Percentiles rank a stretch among this genome's conserved stretches.
These are phyloP conservation scores for Scyliorhinus canicula DNA, from an alignment of 2,797 vertebrate species.

Conservation along the genomic window DNA sequence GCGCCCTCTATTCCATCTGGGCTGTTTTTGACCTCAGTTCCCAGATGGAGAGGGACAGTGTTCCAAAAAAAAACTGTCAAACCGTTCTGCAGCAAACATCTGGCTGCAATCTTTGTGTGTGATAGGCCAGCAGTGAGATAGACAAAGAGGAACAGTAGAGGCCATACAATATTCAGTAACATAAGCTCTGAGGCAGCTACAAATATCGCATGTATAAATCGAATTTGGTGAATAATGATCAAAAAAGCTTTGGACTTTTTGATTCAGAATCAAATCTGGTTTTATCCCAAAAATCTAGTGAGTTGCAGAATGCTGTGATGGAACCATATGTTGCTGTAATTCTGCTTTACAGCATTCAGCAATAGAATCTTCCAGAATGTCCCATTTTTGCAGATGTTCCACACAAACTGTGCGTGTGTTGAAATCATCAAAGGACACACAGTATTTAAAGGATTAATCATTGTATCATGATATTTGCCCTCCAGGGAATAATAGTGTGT, in stretches of 20 bases:
- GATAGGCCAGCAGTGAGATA: background rate
- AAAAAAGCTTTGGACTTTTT: background rate
- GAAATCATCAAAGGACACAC: background rate
- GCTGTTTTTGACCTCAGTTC: background rate
- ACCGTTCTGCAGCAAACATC: background rate
- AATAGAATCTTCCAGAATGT: conserved; percentile 12
- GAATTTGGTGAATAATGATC: background rate
- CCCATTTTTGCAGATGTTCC: conserved; percentile 27
- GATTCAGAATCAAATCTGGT: background rate
- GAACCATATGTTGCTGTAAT: conserved; percentile 8
- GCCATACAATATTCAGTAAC: background rate
- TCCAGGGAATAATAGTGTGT: conserved; percentile 28
- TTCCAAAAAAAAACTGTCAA: background rate
- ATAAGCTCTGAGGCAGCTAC: background rate
- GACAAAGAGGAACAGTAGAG: background rate
- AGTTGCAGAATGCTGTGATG: background rate
- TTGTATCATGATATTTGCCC: conserved; percentile 13
- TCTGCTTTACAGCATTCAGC: conserved; percentile 21
- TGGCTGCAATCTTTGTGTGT: background rate
- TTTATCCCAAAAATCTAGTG: conserved; percentile 2
- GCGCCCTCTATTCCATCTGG: background rate
- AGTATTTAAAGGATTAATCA: conserved; percentile 32
- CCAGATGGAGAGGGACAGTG: background rate
- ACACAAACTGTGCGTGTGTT: conserved; percentile 26
- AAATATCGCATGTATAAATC: background rate